Percentiles rank a stretch among this genome's conserved stretches.
Conservation (phyloP, 1,140 invertebrate species). For the Zaprionus taronus region DNA sequence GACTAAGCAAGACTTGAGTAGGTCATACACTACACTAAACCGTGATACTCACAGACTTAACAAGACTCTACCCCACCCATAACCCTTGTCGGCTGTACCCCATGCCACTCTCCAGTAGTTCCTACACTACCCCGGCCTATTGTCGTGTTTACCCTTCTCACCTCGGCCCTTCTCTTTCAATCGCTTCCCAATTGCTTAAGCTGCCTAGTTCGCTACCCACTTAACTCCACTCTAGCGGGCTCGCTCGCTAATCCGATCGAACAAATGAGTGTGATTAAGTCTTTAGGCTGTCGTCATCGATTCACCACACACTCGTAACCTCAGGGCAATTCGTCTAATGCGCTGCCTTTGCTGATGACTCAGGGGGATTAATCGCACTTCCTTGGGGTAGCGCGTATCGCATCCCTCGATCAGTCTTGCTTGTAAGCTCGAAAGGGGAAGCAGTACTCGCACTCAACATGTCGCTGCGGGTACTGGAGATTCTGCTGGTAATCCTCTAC, state of each 20-base stretch:
- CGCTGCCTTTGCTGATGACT: neutral
- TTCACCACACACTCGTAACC: neutral
- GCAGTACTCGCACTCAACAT: neutral
- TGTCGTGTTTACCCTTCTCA: neutral
- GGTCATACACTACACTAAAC: no score
- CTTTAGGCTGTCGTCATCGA: constrained; percentile 1
- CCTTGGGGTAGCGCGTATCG: neutral
- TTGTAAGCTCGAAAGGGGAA: neutral
- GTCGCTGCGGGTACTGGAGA: neutral
- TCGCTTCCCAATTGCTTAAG: neutral
- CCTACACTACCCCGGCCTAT: neutral
- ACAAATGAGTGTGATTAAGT: constrained; percentile 2
- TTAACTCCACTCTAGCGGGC: neutral
- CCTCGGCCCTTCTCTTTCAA: neutral
- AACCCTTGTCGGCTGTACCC: neutral
- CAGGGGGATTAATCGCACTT: neutral
- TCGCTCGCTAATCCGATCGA: constrained; percentile 2
- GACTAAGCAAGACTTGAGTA: no score
- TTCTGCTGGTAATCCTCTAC: neutral
- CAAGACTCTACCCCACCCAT: neutral
- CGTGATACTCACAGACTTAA: no score
- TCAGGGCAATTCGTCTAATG: neutral
- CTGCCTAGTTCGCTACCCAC: neutral
- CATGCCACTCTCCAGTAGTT: neutral
- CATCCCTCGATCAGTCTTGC: neutral